These are phyloP conservation scores for Aricia artaxerxes DNA, from an alignment of 2,888 invertebrate genomes.

Conservation along the genomic window DNA sequence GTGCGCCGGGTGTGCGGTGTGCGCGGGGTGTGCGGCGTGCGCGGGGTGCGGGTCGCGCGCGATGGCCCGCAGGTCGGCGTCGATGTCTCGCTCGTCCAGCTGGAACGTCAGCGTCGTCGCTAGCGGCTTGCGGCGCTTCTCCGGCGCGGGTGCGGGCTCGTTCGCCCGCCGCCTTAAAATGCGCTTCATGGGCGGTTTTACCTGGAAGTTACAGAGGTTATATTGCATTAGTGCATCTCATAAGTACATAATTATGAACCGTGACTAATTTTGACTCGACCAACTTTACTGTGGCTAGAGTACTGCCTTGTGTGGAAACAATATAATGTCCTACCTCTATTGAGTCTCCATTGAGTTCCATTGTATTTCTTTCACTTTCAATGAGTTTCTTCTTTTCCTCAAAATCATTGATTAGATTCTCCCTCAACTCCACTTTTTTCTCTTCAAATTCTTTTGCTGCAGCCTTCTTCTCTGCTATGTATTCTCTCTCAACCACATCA, in stretches of 20 bases:
- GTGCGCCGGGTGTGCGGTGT: conserved; percentile 62
- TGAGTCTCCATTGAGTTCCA: conserved; percentile 94
- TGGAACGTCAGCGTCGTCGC: conserved; percentile 92
- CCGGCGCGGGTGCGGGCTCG: conserved; percentile 93
- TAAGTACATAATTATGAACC: too few relatives aligned
- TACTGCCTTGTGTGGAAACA: background rate
- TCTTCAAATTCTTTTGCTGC: conserved; percentile 97
- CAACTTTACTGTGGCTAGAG: too few relatives aligned
- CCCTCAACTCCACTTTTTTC: conserved; percentile 94
- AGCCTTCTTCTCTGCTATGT: conserved; percentile 91
- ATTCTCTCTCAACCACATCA: conserved; percentile 93
- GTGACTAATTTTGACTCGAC: too few relatives aligned
- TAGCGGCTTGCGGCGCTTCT: conserved; percentile 92
- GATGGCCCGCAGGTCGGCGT: conserved; percentile 91
- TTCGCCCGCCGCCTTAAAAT: conserved; percentile 95
- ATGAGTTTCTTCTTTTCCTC: conserved; percentile 95
- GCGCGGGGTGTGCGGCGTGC: conserved; percentile 50
- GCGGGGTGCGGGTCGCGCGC: conserved; percentile 68
- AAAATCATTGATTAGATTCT: conserved; percentile 93
- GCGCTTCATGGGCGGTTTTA: conserved; percentile 97
- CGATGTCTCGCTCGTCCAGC: conserved; percentile 93
- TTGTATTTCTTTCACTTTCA: conserved; percentile 91
- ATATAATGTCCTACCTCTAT: conserved; percentile 81
- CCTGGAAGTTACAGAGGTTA: conserved; percentile 58
- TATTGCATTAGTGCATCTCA: background rate